These are phyloP conservation scores for Drosophila orena DNA, from an alignment of 1,140 invertebrate genomes.

Conservation along the genomic window DNA sequence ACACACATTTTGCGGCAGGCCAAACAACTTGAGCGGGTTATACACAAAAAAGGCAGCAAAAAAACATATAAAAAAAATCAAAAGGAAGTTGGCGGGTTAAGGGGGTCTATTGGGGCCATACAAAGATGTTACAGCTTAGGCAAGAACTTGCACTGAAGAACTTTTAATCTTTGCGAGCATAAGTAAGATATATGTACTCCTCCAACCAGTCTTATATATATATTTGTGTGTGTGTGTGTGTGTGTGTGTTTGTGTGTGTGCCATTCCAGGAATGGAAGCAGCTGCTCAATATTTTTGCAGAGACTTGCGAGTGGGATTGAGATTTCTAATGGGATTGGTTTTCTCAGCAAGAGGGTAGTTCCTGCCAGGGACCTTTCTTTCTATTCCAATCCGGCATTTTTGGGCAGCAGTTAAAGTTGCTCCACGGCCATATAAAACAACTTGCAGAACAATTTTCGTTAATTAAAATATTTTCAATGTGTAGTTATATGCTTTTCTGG, in stretches of 20 bases:
- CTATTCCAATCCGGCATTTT: slow-evolving; percentile 16
- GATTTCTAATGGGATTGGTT: slow-evolving; percentile 82
- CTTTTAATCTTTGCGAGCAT: slow-evolving; percentile 81
- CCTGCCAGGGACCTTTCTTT: slow-evolving; percentile 11
- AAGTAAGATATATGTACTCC: slow-evolving; percentile 79
- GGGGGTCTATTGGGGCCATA: slow-evolving; percentile 46
- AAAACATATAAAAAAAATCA: slow-evolving; percentile 6
- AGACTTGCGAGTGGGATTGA: slow-evolving; percentile 65
- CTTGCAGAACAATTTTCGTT: slow-evolving; percentile 81
- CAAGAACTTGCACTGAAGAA: slow-evolving; percentile 81
- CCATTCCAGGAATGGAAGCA: slow-evolving; percentile 69
- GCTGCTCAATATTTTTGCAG: slow-evolving; percentile 74
- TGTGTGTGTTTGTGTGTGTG: slow-evolving; percentile 22
- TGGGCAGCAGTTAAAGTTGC: slow-evolving; percentile 41
- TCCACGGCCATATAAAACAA: slow-evolving; percentile 65
- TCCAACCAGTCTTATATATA: slow-evolving; percentile 7
- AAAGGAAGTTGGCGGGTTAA: slow-evolving; percentile 21
- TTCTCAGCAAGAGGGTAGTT: slow-evolving; percentile 26
- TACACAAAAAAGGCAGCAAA: slow-evolving; percentile 33
- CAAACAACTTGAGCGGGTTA: slow-evolving; percentile 73
- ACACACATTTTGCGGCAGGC: slow-evolving; percentile 49
- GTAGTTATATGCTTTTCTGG: slow-evolving; percentile 49
- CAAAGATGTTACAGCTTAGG: slow-evolving; percentile 82
- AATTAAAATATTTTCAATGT: slow-evolving; percentile 81
- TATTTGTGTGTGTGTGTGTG: slow-evolving; percentile 13